These are phyloP conservation scores for Patagioenas fasciata DNA, from an alignment of 2,113 vertebrate species.

Conservation along the genomic window DNA sequence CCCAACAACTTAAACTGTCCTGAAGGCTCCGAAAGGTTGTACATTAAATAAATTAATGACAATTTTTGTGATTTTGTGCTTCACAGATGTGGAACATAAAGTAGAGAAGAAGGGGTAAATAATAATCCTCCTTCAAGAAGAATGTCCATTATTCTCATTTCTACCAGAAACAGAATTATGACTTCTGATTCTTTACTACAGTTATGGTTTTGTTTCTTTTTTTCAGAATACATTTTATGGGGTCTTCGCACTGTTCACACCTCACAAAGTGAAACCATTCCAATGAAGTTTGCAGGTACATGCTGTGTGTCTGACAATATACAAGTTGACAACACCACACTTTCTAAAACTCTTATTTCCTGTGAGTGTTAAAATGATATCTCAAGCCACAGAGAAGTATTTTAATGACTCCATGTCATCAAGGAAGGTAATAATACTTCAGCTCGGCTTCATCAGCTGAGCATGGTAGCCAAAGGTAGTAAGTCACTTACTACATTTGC, in stretches of 20 bases:
- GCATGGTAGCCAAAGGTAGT: neutral
- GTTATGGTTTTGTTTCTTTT: neutral
- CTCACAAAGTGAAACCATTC: slow-evolving; percentile 3
- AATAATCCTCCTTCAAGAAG: neutral
- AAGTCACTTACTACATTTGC: slow-evolving; percentile 16
- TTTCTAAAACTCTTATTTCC: slow-evolving; percentile 17
- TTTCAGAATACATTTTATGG: neutral
- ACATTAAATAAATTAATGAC: neutral
- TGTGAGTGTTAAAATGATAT: slow-evolving; percentile 34
- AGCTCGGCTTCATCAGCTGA: slow-evolving; percentile 13
- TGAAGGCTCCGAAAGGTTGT: neutral
- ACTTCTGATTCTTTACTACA: neutral
- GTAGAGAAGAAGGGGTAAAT: neutral
- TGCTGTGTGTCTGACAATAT: neutral
- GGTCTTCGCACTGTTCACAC: neutral
- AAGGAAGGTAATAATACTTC: slow-evolving; percentile 11
- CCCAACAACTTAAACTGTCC: neutral
- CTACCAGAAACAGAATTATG: neutral
- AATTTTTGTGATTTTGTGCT: neutral
- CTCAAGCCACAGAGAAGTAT: slow-evolving; percentile 14
- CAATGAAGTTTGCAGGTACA: neutral
- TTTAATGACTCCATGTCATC: slow-evolving; percentile 34
- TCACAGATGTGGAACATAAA: neutral
- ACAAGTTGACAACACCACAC: neutral
- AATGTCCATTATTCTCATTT: neutral